Evolutionary conservation across 2,797 vertebrate genomes (phyloP).

Genomic region (Peromyscus melanophrys): DNA sequence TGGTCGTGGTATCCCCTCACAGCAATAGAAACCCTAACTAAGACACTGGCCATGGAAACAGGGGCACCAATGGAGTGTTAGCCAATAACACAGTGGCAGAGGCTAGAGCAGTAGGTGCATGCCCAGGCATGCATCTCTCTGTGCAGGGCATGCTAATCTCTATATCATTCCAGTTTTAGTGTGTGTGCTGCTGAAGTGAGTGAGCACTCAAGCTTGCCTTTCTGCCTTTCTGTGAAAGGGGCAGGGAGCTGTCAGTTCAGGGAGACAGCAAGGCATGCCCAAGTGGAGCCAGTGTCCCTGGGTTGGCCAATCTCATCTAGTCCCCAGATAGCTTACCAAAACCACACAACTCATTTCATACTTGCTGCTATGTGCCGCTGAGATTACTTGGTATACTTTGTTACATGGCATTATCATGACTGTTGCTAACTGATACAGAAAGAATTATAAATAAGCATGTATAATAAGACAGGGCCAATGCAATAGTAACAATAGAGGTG

Average conservation of each 20-base stretch:
- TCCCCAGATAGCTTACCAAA: background rate
- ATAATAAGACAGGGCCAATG: no score
- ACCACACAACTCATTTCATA: background rate
- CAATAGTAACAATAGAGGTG: background rate
- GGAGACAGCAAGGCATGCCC: background rate
- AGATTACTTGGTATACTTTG: background rate
- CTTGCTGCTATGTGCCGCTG: background rate
- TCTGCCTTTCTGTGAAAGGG: background rate
- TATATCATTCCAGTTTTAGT: background rate
- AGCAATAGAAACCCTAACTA: no score
- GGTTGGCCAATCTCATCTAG: no score
- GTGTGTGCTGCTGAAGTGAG: background rate
- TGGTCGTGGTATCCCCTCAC: no score
- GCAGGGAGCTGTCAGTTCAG: background rate
- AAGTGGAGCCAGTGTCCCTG: background rate
- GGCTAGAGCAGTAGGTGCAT: background rate
- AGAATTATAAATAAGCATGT: background rate
- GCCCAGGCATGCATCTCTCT: no score
- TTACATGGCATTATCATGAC: background rate
- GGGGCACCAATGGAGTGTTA: background rate
- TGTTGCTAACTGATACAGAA: background rate
- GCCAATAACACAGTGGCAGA: no score
- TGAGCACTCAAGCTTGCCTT: background rate
- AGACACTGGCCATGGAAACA: background rate
- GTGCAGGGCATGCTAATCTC: background rate